Conservation (phyloP, 2,113 vertebrate genomes). For the Eleginops maclovinus region DNA sequence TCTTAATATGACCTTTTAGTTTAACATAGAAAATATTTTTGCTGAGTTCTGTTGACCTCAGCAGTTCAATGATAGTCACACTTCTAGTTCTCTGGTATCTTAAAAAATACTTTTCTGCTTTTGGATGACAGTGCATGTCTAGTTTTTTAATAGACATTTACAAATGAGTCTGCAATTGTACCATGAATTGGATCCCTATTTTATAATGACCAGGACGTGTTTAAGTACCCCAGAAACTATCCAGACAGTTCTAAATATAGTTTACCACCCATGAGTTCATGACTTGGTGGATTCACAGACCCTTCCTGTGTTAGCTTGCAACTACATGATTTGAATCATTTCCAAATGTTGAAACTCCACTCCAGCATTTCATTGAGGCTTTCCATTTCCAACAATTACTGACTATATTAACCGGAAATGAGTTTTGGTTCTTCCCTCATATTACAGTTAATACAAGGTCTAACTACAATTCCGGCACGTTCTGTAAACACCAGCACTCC, state of each 20-base stretch:
- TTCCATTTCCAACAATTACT: not conserved
- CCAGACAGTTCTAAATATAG: no score
- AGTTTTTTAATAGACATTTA: not conserved
- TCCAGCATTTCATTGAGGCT: not conserved
- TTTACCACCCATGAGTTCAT: no score
- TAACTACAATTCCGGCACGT: not conserved
- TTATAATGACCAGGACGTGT: not conserved
- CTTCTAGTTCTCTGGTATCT: not conserved
- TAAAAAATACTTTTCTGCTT: not conserved
- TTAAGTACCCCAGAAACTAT: no score
- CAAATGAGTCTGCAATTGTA: not conserved
- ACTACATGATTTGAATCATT: constrained; percentile 35
- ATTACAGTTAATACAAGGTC: not conserved
- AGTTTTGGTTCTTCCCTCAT: constrained; percentile 11
- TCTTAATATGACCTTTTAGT: not conserved
- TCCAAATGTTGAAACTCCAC: constrained; percentile 16
- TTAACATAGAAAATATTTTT: no score
- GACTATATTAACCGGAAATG: not conserved
- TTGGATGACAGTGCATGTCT: not conserved
- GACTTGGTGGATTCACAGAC: not conserved
- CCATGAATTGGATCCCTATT: constrained; percentile 6
- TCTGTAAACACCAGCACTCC: not conserved
- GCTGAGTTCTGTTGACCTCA: not conserved
- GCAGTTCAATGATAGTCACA: not conserved
- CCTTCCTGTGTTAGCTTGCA: not conserved